phyloP scores from a whole-genome alignment of 2,113 vertebrate species.

The Onychostruthus taczanowskii region DNA sequence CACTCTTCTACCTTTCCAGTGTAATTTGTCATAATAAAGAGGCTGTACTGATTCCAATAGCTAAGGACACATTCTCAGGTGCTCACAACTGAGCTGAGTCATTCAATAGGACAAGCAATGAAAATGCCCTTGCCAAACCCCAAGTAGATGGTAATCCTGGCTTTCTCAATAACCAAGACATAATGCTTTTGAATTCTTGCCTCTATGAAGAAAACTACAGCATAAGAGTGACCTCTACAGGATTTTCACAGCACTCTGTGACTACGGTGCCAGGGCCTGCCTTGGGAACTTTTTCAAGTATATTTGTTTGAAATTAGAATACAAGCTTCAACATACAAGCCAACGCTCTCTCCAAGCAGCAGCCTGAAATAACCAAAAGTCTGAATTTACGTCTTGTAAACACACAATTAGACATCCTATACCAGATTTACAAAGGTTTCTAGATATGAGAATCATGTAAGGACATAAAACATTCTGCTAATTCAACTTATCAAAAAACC shows the following conservation, averaged over 20 bases:
- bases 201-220: not conserved
- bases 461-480: not conserved
- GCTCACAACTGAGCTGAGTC: not conserved
- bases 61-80: not conserved
- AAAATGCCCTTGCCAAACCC: not conserved
- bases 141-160: not conserved
- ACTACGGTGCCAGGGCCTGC: not conserved
- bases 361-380: not conserved
- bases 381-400: not conserved
- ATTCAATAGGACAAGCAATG: not conserved
- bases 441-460: not conserved
- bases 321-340: not conserved
- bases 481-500: not conserved
- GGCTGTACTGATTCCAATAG: rapidly evolving
- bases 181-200: not conserved
- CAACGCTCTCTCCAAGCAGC: rapidly evolving
- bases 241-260: not conserved
- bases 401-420: not conserved
- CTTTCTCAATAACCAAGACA: rapidly evolving
- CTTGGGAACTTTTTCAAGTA: not conserved
- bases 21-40: not conserved
- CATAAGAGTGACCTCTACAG: conserved; percentile 45
- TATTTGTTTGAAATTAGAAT: not conserved
- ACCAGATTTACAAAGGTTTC: not conserved
- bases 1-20: not conserved